Evolutionary conservation across 2,888 invertebrate genomes (phyloP).

Genomic region (Drosophila ezoana): DNA sequence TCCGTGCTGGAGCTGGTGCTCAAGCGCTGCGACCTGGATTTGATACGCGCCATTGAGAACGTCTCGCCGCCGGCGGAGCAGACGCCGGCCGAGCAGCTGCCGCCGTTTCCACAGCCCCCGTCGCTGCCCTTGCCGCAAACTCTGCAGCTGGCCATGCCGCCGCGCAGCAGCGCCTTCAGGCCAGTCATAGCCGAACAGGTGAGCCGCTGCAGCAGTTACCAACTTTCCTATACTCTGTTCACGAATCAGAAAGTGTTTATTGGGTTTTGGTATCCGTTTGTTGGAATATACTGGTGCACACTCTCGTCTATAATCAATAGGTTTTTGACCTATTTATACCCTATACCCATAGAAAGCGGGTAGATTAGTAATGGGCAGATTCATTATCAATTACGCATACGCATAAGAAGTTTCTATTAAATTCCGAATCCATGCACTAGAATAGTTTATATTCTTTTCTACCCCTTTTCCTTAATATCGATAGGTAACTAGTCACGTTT

Average conservation of each 20-base stretch:
- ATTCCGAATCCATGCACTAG: no score
- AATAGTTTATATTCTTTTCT: no score
- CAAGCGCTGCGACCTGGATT: constrained; percentile 95
- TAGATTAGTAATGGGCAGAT: no score
- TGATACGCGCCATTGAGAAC: constrained; percentile 87
- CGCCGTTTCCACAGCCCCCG: constrained; percentile 4
- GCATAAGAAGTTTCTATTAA: no score
- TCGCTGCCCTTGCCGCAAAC: neutral
- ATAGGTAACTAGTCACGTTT: no score
- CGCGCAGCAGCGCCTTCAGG: constrained; percentile 76
- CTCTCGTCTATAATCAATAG: no score
- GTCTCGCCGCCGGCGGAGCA: constrained; percentile 69
- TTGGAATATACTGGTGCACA: no score
- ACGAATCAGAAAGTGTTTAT: neutral
- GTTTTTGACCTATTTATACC: no score
- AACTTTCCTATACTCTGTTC: neutral
- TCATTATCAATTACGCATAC: no score
- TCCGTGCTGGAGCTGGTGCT: constrained; percentile 96
- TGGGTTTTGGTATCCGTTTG: no score
- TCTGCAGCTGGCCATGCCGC: constrained; percentile 35
- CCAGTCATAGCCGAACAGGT: constrained; percentile 78
- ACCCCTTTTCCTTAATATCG: no score
- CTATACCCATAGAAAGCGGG: no score
- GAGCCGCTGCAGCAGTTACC: constrained; percentile 3
- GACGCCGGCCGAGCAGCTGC: constrained; percentile 19